Evolutionary conservation across 2,888 invertebrate genomes (phyloP).

Genomic region (Sialis fuliginosa): DNA sequence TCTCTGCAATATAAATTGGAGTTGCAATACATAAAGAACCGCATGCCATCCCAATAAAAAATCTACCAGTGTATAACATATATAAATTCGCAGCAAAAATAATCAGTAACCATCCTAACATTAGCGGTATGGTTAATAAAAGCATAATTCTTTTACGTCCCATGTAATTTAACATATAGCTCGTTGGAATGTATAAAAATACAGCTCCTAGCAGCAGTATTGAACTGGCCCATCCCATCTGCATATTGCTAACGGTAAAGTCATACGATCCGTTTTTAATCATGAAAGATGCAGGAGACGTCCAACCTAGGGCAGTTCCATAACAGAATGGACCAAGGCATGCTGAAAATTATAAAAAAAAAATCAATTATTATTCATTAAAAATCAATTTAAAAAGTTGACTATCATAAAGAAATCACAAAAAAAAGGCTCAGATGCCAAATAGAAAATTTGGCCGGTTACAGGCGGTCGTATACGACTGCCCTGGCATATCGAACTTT

Average conservation of each 20-base stretch:
- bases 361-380: too few relatives aligned
- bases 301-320: conserved; percentile 58
- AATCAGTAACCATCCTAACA: conserved; percentile 49
- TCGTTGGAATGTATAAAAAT: conserved; percentile 47
- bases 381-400: too few relatives aligned
- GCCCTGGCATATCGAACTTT: too few relatives aligned
- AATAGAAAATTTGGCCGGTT: too few relatives aligned
- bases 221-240: conserved; percentile 52
- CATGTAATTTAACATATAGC: conserved; percentile 42
- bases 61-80: conserved; percentile 41
- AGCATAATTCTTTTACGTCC: conserved; percentile 52
- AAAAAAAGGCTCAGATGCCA: too few relatives aligned
- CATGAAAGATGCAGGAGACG: conserved; percentile 37
- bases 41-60: conserved; percentile 50
- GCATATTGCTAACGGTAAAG: conserved; percentile 29
- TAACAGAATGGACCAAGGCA: conserved; percentile 59
- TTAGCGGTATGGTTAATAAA: conserved; percentile 40
- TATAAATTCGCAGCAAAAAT: conserved; percentile 39
- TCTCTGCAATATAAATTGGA: conserved; percentile 68
- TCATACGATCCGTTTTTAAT: conserved; percentile 28
- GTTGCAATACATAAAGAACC: conserved; percentile 65
- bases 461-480: too few relatives aligned
- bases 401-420: too few relatives aligned
- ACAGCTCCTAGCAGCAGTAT: conserved; percentile 52
- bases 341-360: conserved; percentile 23